Evolutionary conservation across 2,113 vertebrate genomes (phyloP).

Genomic region (Equus przewalskii): DNA sequence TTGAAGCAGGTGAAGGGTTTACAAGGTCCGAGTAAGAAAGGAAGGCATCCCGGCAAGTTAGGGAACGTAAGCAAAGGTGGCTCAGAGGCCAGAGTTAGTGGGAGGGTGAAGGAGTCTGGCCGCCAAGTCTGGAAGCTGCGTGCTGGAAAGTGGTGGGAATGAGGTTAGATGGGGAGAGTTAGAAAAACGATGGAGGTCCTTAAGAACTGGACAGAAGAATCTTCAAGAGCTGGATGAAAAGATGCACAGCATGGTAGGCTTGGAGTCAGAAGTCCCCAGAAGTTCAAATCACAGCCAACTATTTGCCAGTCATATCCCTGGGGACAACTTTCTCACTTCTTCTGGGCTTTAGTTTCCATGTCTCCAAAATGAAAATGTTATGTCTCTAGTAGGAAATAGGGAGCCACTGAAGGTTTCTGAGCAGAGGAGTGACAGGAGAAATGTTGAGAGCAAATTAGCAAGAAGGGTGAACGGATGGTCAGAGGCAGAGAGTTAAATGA

Average conservation of each 20-base stretch:
- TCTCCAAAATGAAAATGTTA: conserved; percentile 16
- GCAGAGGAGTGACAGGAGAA: neutral
- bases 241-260: accelerated
- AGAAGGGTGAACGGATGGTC: neutral
- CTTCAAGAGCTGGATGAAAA: neutral
- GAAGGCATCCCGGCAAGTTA: neutral
- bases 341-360: neutral
- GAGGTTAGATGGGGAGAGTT: no score
- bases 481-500: neutral
- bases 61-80: neutral
- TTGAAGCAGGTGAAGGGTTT: neutral
- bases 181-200: no score
- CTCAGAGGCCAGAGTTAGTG: neutral
- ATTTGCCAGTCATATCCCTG: neutral
- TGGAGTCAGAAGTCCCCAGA: neutral
- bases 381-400: neutral
- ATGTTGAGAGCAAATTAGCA: neutral
- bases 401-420: neutral
- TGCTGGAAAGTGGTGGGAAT: accelerated
- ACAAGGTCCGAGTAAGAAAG: neutral
- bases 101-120: neutral
- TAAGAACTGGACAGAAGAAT: neutral
- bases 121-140: neutral
- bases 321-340: neutral
- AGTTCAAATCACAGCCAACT: neutral